phyloP scores from a whole-genome alignment of 2,888 invertebrate species.

The Emmelina monodactyla region DNA sequence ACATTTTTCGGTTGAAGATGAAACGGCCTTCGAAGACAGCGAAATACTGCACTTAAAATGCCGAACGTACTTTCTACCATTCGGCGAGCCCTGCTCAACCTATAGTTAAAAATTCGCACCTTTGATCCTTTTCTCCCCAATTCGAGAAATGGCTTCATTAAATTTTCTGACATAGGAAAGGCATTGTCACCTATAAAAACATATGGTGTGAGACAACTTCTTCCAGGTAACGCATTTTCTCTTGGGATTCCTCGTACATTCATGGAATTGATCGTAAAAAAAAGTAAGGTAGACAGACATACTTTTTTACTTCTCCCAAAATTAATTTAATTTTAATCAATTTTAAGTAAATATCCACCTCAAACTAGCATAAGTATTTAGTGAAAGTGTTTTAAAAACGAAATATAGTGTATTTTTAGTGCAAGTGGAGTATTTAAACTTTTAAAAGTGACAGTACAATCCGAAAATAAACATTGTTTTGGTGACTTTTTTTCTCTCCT shows the following conservation, averaged over 20 bases:
- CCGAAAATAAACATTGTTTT: too few species aligned
- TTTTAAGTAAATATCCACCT: too few species aligned
- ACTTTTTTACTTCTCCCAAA: too few species aligned
- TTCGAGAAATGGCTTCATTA: constrained; percentile 19
- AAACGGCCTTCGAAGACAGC: constrained; percentile 13
- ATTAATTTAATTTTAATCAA: too few species aligned
- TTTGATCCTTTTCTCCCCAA: constrained; percentile 13
- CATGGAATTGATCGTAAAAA: constrained; percentile 12
- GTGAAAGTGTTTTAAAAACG: too few species aligned
- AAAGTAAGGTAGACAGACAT: too few species aligned
- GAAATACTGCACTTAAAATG: constrained; percentile 17
- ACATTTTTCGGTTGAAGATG: constrained; percentile 7
- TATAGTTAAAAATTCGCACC: constrained; percentile 16
- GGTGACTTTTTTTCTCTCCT: too few species aligned
- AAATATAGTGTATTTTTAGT: too few species aligned
- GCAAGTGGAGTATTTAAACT: too few species aligned
- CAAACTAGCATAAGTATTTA: too few species aligned
- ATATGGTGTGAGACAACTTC: constrained; percentile 15
- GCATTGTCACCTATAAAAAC: constrained; percentile 17
- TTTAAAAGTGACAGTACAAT: too few species aligned
- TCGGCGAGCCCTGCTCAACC: constrained; percentile 17
- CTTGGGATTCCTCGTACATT: constrained; percentile 15
- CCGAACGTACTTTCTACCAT: constrained; percentile 20
- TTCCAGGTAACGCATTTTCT: constrained; percentile 13
- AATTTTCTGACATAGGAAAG: constrained; percentile 15